Base-by-base conservation (phyloP, 1,140 invertebrate genomes). In the Drosophila tristis region DNA sequence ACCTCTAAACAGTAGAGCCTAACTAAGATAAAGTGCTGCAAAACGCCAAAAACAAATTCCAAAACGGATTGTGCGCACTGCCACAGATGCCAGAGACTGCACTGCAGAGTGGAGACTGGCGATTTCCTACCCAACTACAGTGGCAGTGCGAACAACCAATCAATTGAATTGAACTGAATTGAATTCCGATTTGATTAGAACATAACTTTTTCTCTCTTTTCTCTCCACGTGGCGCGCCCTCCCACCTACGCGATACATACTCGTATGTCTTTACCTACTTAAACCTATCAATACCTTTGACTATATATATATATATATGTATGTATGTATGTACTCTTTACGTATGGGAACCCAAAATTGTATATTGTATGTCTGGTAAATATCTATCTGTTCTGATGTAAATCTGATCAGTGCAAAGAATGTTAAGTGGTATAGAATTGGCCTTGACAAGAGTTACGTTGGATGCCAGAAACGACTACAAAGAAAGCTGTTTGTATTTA, bases 401-500 rank as follows among this genome's bases (percentile, higher is more conserved):
- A 39, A 43, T 23, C 16, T 16, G 53, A 57, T 68, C 62, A 92
- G 91, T 92, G 66, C 91, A 91, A 92, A 87, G 74, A 85, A 92
- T 86, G 91, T 79, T 91, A 66, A 78, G 87, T 90, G 90, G 87
- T 80, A 90, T 90, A 90, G 57, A 79, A 84, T 92, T 91, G 87
- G 91, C 91, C 90, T 91, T 92, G 87, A 89, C 81, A 90, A 90
- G 84, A 92, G 74, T 92, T 92, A 80, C 85, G 91, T 91, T 91
- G 90, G 90, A 91, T 92, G 87, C 91, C 91, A 92, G 91, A 92
- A 90, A 87, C 89, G 90, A 92, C 91, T 80, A 90, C 91, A 91
- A 92, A 39, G 35, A 39, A 92, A 84, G 87, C 90, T 90, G 90
- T 92, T 91, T 92, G 87, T 90, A 84, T 91, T 91, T 85, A 90